These are phyloP conservation scores for Nephotettix cincticeps DNA, from an alignment of 1,140 invertebrate species.

Conservation along the genomic window DNA sequence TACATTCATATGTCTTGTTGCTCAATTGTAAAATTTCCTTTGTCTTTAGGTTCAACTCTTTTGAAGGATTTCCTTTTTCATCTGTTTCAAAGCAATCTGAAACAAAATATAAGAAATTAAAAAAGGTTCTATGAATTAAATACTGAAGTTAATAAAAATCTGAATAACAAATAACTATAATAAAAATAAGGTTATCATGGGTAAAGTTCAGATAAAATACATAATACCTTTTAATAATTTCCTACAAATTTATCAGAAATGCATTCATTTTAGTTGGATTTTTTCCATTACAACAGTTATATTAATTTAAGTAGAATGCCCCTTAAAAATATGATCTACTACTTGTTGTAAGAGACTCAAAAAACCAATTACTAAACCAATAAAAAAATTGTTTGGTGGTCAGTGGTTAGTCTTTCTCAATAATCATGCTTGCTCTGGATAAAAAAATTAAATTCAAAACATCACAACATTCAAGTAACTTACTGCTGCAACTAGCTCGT, in stretches of 20 bases:
- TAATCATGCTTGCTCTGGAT: no score
- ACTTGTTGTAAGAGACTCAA: no score
- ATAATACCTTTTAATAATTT: no score
- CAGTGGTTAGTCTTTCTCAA: no score
- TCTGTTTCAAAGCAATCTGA: slow-evolving; percentile 30
- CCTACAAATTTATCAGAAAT: no score
- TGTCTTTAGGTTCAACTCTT: slow-evolving; percentile 28
- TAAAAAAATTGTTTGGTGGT: no score
- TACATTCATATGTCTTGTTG: slow-evolving; percentile 29
- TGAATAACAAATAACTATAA: not conserved
- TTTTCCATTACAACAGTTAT: not conserved
- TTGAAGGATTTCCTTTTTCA: slow-evolving; percentile 2
- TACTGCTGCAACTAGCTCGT: slow-evolving; percentile 34
- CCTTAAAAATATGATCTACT: no score
- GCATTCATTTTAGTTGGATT: not conserved
- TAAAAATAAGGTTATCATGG: not conserved
- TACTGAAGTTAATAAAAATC: not conserved
- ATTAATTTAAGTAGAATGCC: no score
- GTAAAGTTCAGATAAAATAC: not conserved
- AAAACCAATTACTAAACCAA: no score
- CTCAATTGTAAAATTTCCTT: slow-evolving; percentile 22
- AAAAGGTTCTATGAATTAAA: not conserved
- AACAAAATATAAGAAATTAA: slow-evolving; percentile 17
- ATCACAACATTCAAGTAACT: no score
- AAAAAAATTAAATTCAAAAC: no score